Percentiles rank a stretch among this genome's conserved stretches.
Evolutionary conservation across 1,140 invertebrate species (phyloP).

Genomic region (Berghia stephanieae): DNA sequence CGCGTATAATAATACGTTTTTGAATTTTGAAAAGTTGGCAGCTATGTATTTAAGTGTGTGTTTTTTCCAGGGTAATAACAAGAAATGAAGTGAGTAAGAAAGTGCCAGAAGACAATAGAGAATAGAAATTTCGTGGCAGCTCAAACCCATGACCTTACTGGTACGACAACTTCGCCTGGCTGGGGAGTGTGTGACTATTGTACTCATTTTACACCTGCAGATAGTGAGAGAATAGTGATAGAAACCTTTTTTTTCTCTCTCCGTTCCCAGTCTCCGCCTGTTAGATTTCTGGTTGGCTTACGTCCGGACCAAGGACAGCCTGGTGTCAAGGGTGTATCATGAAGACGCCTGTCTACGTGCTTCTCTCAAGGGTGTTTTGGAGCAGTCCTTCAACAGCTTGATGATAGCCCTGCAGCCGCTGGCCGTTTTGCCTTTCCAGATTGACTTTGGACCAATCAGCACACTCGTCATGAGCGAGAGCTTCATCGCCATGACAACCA

Average conservation of each 20-base stretch:
- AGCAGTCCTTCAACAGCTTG: slow-evolving; percentile 75
- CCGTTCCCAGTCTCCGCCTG: slow-evolving; percentile 74
- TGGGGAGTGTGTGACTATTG: background rate
- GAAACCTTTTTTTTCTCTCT: background rate
- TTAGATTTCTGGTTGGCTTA: slow-evolving; percentile 88
- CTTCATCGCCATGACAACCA: background rate
- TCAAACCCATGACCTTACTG: background rate
- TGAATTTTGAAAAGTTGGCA: too few species aligned
- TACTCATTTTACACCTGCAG: too few species aligned
- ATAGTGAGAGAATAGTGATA: background rate
- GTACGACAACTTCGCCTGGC: too few species aligned
- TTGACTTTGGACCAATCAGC: slow-evolving; percentile 59
- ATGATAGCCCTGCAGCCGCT: slow-evolving; percentile 79
- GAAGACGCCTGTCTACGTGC: slow-evolving; percentile 77
- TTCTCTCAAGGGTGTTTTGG: slow-evolving; percentile 70
- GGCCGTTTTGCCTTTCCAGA: slow-evolving; percentile 79
- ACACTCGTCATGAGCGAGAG: slow-evolving; percentile 30
- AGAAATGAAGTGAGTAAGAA: too few species aligned
- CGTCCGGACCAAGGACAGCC: slow-evolving; percentile 80
- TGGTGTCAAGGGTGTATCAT: slow-evolving; percentile 83
- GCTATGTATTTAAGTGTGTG: too few species aligned
- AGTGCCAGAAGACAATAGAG: background rate
- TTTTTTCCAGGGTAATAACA: too few species aligned
- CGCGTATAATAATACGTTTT: too few species aligned
- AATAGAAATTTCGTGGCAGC: background rate